phyloP scores from a whole-genome alignment of 2,888 invertebrate species.

The Chesias legatella region DNA sequence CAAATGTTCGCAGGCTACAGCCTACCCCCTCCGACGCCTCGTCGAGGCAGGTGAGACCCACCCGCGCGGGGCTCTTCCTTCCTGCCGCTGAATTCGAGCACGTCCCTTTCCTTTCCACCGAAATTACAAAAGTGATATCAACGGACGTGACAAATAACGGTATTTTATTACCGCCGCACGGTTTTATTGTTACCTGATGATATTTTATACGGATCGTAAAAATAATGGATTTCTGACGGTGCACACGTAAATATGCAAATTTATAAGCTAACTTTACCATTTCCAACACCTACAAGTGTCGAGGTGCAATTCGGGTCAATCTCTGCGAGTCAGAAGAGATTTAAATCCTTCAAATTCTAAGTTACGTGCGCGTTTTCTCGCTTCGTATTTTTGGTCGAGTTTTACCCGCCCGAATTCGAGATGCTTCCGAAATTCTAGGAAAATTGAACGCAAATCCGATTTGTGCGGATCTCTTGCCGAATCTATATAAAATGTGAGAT shows the following conservation, averaged over 20 bases:
- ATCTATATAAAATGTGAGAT: conserved; percentile 50
- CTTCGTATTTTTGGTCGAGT: conserved; percentile 56
- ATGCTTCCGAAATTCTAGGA: conserved; percentile 66
- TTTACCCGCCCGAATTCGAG: conserved; percentile 51
- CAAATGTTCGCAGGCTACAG: conserved; percentile 52
- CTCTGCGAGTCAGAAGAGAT: conserved; percentile 51
- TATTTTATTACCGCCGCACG: conserved; percentile 28
- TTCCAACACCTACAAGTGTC: conserved; percentile 31
- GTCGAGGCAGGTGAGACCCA: conserved; percentile 51
- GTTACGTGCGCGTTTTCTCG: conserved; percentile 50
- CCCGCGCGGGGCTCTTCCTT: conserved; percentile 60
- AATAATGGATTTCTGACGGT: conserved; percentile 8
- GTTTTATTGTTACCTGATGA: conserved; percentile 26
- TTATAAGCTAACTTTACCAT: conserved; percentile 23
- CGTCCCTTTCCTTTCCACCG: conserved; percentile 32
- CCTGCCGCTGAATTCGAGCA: conserved; percentile 46
- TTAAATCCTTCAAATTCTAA: conserved; percentile 62
- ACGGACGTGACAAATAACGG: conserved; percentile 33
- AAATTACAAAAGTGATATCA: conserved; percentile 34
- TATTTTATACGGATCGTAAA: conserved; percentile 7
- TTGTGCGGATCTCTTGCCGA: conserved; percentile 55
- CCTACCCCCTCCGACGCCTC: conserved; percentile 28
- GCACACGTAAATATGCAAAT: conserved; percentile 15
- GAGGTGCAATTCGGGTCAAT: conserved; percentile 47
- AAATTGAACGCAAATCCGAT: conserved; percentile 77